phyloP scores from a whole-genome alignment of 2,113 vertebrate genomes.

The Okapia johnstoni region DNA sequence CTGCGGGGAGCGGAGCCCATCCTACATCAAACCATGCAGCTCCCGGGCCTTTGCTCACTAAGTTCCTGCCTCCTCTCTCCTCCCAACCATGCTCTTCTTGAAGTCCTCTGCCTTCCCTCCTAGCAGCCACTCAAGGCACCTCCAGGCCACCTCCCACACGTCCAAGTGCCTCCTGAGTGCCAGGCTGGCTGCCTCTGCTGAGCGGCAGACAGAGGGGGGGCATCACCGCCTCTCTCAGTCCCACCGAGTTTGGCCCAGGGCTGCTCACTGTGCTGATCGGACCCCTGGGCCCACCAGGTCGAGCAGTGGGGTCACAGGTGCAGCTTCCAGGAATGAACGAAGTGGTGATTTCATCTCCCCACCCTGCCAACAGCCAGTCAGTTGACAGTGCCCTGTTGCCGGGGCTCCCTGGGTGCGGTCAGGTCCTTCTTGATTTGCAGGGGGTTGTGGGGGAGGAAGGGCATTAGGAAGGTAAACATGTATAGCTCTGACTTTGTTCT shows the following conservation, averaged over 20 bases:
- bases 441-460: neutral
- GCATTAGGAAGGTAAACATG: neutral
- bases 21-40: neutral
- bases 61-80: too few species aligned
- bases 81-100: neutral
- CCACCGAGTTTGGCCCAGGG: too few species aligned
- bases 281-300: neutral
- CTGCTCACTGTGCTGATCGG: neutral
- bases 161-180: rapidly evolving
- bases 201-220: neutral
- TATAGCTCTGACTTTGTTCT: neutral
- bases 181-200: neutral
- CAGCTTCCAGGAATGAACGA: neutral
- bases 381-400: neutral
- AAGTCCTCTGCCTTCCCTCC: neutral
- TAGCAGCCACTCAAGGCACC: rapidly evolving
- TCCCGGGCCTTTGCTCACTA: neutral
- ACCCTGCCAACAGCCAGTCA: neutral
- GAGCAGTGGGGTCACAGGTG: rapidly evolving
- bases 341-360: neutral
- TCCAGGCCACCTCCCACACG: neutral
- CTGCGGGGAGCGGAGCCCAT: neutral
- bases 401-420: rapidly evolving
- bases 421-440: neutral
- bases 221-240: neutral